These are phyloP conservation scores for Drosophila persimilis DNA, from an alignment of 1,140 invertebrate species.

Conservation along the genomic window DNA sequence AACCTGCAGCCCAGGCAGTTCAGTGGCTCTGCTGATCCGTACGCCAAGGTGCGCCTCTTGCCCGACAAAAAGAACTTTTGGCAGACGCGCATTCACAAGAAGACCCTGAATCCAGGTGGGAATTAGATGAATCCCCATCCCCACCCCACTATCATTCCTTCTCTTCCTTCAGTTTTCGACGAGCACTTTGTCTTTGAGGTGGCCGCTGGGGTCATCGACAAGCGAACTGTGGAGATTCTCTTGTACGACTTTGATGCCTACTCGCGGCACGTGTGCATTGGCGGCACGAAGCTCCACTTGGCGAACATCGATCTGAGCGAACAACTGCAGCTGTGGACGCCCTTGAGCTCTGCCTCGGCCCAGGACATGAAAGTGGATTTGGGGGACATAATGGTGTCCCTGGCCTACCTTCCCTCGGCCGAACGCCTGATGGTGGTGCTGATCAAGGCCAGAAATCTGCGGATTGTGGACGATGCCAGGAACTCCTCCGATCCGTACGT, in stretches of 20 bases:
- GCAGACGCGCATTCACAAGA: conserved; percentile 86
- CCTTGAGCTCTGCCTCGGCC: conserved; percentile 82
- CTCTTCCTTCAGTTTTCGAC: conserved; percentile 85
- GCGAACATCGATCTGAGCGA: conserved; percentile 83
- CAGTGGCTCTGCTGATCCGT: conserved; percentile 86
- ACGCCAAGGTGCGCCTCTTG: conserved; percentile 85
- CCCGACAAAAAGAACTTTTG: conserved; percentile 86
- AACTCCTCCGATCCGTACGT: conserved; percentile 91
- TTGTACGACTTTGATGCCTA: conserved; percentile 88
- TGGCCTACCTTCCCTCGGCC: conserved; percentile 87
- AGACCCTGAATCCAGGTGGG: conserved; percentile 85
- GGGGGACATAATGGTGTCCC: conserved; percentile 88
- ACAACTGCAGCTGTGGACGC: conserved; percentile 83
- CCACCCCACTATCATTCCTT: no score
- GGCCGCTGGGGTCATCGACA: conserved; percentile 85
- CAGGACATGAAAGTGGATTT: conserved; percentile 84
- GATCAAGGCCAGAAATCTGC: conserved; percentile 87
- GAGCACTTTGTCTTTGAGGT: conserved; percentile 90
- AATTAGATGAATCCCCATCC: no score
- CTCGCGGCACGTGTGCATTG: conserved; percentile 85
- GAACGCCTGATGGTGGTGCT: conserved; percentile 88
- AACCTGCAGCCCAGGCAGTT: conserved; percentile 85
- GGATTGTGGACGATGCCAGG: conserved; percentile 84
- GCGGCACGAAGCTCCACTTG: conserved; percentile 84
- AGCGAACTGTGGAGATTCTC: conserved; percentile 84